Conservation (phyloP, 1,140 invertebrate genomes). For the Holcopasites calliopsidis region DNA sequence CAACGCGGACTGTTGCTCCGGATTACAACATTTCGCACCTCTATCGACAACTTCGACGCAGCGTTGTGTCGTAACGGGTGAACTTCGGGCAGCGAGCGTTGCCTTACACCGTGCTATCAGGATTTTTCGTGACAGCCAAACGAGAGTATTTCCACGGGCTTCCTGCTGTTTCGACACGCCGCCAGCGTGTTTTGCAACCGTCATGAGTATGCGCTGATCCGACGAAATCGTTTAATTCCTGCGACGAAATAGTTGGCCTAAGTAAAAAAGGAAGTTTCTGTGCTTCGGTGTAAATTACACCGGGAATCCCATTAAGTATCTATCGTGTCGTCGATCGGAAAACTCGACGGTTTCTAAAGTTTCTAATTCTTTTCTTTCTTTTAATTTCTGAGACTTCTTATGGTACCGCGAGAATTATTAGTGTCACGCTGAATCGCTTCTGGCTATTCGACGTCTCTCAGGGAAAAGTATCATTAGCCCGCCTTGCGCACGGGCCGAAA, state of each 20-base stretch:
- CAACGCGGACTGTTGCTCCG: constrained; percentile 54
- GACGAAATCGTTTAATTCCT: constrained; percentile 23
- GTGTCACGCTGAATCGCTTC: background rate
- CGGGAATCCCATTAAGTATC: too few relatives aligned
- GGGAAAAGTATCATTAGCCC: background rate
- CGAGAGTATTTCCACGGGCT: constrained; percentile 20
- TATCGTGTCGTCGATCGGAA: too few relatives aligned
- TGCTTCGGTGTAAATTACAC: background rate
- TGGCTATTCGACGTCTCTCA: background rate
- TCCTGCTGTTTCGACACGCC: constrained; percentile 44
- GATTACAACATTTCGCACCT: constrained; percentile 46
- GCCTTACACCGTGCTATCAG: background rate
- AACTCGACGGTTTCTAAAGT: background rate
- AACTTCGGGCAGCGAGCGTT: constrained; percentile 16
- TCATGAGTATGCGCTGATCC: constrained; percentile 38
- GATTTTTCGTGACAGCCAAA: constrained; percentile 34
- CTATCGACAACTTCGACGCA: background rate
- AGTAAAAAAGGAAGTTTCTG: background rate
- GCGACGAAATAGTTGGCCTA: background rate
- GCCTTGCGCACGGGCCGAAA: background rate
- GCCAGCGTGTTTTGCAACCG: constrained; percentile 39
- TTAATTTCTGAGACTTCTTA: too few relatives aligned
- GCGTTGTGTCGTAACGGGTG: constrained; percentile 8
- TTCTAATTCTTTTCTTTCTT: too few relatives aligned
- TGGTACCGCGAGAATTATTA: background rate